Conservation (phyloP, 2,797 vertebrate genomes). For the Sitta carolinensis region DNA sequence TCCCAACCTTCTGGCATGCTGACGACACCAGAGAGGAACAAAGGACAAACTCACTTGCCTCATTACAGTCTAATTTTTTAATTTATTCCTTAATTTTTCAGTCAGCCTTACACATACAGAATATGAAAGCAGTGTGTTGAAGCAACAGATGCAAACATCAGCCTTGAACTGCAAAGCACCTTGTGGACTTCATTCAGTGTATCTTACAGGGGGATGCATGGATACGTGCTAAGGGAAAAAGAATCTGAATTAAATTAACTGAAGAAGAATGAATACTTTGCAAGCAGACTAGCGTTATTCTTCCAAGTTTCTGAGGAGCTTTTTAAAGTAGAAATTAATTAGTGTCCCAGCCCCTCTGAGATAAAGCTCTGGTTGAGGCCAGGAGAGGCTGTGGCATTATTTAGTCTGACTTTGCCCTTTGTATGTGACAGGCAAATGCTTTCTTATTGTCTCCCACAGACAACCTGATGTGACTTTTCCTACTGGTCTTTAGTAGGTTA, state of each 20-base stretch:
- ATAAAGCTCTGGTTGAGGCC: not conserved
- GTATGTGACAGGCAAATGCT: not conserved
- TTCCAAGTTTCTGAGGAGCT: not conserved
- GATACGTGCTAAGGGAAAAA: not conserved
- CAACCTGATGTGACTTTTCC: not conserved
- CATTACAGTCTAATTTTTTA: not conserved
- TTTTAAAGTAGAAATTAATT: constrained; percentile 17
- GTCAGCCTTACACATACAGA: not conserved
- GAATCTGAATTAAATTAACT: not conserved
- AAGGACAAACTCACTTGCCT: not conserved
- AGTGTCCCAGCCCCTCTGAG: not conserved
- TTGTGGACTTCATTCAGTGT: not conserved
- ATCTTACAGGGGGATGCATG: not conserved
- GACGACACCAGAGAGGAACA: not conserved
- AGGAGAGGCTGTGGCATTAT: not conserved
- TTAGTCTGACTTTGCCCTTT: not conserved
- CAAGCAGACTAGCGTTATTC: not conserved
- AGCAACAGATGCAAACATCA: not conserved
- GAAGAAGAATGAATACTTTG: not conserved
- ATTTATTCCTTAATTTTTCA: constrained; percentile 6
- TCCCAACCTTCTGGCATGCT: not conserved
- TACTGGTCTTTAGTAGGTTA: not conserved
- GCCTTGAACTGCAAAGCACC: not conserved
- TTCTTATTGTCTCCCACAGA: not conserved
- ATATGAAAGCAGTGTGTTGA: not conserved